These are phyloP conservation scores for Mormyrops boulengeri DNA, from an alignment of 2,797 vertebrate genomes.

Conservation along the genomic window DNA sequence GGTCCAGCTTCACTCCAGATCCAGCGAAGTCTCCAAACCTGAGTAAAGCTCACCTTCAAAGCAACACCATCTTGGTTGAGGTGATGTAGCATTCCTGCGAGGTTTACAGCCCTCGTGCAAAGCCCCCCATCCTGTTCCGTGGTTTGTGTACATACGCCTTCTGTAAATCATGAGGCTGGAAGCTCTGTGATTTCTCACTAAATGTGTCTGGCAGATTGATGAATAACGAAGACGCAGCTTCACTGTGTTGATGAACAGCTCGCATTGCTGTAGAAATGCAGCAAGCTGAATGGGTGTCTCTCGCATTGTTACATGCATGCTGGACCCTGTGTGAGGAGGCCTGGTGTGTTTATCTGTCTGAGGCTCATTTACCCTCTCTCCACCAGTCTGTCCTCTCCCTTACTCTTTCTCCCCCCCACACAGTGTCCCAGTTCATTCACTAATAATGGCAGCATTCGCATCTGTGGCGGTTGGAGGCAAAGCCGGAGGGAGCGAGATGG, in stretches of 20 bases:
- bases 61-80: not conserved
- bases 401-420: not conserved
- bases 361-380: not conserved
- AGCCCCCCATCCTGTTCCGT: not conserved
- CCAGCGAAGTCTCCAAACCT: not conserved
- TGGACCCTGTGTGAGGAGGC: not conserved
- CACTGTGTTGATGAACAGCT: not conserved
- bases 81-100: not conserved
- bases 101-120: not conserved
- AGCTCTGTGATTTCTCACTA: not conserved
- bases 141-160: not conserved
- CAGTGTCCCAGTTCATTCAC: not conserved
- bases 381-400: not conserved
- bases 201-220: not conserved
- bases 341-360: not conserved
- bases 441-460: not conserved
- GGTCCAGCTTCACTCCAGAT: not conserved
- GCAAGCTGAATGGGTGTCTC: not conserved
- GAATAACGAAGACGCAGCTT: not conserved
- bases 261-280: not conserved
- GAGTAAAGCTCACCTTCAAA: not conserved
- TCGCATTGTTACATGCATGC: not conserved
- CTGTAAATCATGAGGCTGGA: not conserved
- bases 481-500: not conserved
- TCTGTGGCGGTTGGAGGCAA: not conserved